Evolutionary conservation across 2,888 invertebrate genomes (phyloP).

Genomic region (Andrena dorsata): DNA sequence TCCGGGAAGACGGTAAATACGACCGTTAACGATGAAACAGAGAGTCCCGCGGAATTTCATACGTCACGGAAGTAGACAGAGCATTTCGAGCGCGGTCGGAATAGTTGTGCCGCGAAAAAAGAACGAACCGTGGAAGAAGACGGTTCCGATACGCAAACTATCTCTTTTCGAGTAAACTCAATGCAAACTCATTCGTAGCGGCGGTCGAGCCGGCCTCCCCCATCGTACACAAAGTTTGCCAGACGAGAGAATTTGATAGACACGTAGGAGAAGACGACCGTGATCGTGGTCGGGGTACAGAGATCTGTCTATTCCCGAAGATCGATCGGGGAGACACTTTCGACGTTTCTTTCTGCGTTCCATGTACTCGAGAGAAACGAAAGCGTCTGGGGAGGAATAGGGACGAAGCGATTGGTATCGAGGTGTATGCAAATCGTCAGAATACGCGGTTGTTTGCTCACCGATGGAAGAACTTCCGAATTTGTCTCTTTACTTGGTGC

Average conservation of each 20-base stretch:
- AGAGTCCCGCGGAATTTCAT: constrained; percentile 2
- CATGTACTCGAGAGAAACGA: neutral
- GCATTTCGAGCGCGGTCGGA: neutral
- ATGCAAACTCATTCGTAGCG: constrained; percentile 44
- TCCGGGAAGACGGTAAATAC: constrained; percentile 1
- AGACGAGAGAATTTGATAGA: constrained; percentile 51
- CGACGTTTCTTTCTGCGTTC: constrained; percentile 11
- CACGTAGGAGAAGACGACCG: constrained; percentile 18
- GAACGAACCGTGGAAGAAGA: constrained; percentile 16
- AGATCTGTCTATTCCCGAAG: constrained; percentile 18
- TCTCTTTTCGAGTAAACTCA: constrained; percentile 48
- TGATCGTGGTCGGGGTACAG: constrained; percentile 40
- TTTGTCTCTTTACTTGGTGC: neutral
- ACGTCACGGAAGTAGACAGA: neutral
- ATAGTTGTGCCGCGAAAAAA: constrained; percentile 4
- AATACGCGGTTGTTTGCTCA: neutral
- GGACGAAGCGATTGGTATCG: neutral
- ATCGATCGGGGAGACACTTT: neutral
- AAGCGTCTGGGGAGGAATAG: neutral
- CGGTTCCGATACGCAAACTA: constrained; percentile 49
- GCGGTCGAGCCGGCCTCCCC: neutral
- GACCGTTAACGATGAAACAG: neutral
- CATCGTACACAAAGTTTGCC: constrained; percentile 30
- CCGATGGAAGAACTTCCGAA: neutral
- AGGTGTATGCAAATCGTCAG: constrained; percentile 27